Base-by-base conservation (phyloP, 2,113 vertebrate genomes). In the Romanogobio albipinnatus region DNA sequence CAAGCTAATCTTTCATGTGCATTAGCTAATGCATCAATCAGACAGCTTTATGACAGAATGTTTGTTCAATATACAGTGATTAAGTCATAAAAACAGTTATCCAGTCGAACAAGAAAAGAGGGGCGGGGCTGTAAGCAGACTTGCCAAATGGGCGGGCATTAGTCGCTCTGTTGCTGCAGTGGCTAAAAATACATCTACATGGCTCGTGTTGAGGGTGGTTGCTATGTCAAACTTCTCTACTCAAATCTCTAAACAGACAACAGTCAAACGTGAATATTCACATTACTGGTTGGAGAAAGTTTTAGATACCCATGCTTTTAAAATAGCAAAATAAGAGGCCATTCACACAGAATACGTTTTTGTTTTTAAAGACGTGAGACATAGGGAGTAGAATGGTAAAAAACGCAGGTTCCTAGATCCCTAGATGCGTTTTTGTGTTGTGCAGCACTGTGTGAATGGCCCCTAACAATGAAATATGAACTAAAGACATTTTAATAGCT, bases 131-230 rank as follows among this genome's bases (percentile, higher is more conserved):
- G 71, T 93, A 56, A 87, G 84, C 82, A 86, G 76, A 84, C 90
- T 87, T 90, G 91, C 87, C 90, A 84, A 87, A 86, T 85, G 49
- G 79, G 74, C 89, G 85, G 86, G 71, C 86, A 93, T 92, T 89
- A 89, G 89, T 94, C 89, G 89, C 84, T 82, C 19, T 58, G 93
- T 94, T 92, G 88, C 91, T 90, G 87, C 84, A 91, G 93, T 87
- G 88, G 92, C 92, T 93, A 92, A 90, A 94, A 90, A 91, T 91
- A 92, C 86, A 88, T 88, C 33, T 29, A 26, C 59, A 29, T 1
- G 61, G 88, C 88, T 91, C 53, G 36, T 29, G 56, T 24, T 84
- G 58, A 66, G 51, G 59, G 14, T 17, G 70, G 61, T 29, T 26
- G 15, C 51, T 73, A 43, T 83, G 75, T 64, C 39, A 33, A 53